Percentiles rank a stretch among this genome's conserved stretches.
These are phyloP conservation scores for Yponomeuta malinellus DNA, from an alignment of 2,888 invertebrate species.

Conservation along the genomic window DNA sequence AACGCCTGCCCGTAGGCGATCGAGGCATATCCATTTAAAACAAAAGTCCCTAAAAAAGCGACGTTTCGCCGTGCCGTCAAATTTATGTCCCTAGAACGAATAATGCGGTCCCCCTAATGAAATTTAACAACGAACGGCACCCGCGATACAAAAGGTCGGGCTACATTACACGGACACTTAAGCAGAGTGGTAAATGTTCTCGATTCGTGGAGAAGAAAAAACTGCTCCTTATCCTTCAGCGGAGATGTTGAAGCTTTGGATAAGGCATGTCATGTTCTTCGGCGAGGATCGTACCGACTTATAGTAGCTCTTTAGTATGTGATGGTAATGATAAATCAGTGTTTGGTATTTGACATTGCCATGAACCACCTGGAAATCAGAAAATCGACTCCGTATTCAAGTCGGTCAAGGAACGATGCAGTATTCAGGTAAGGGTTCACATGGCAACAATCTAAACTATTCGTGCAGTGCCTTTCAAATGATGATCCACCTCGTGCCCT, in stretches of 20 bases:
- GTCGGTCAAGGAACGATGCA: no score
- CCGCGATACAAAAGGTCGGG: constrained; percentile 22
- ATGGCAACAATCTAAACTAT: no score
- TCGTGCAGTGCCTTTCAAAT: no score
- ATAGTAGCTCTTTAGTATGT: no score
- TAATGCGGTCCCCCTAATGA: constrained; percentile 30
- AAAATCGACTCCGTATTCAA: no score
- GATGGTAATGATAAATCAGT: no score
- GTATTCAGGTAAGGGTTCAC: no score
- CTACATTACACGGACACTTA: constrained; percentile 53
- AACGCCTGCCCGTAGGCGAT: no score
- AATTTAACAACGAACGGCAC: constrained; percentile 34
- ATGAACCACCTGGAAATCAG: no score
- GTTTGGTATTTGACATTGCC: no score
- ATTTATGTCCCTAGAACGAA: neutral
- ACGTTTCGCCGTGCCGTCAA: neutral
- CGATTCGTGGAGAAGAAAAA: constrained; percentile 25
- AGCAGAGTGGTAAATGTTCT: constrained; percentile 38
- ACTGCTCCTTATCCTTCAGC: constrained; percentile 1
- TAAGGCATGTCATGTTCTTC: neutral
- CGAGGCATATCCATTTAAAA: neutral
- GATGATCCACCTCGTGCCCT: no score
- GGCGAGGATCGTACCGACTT: neutral
- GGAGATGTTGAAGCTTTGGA: neutral
- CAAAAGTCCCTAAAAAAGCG: neutral